phyloP scores from a whole-genome alignment of 2,888 invertebrate species.

The Drosophila birchii region DNA sequence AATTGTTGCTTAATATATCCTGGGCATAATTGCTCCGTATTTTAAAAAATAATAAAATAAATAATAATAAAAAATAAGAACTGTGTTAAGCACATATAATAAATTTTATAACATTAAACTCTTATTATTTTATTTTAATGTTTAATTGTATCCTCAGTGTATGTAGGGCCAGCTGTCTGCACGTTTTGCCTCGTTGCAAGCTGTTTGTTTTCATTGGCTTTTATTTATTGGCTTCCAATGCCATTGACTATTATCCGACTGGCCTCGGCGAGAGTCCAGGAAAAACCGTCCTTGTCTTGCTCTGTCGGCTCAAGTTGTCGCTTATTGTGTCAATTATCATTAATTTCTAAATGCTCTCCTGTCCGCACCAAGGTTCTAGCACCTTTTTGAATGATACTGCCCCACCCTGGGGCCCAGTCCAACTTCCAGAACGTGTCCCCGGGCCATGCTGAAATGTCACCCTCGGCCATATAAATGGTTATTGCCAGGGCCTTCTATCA shows the following conservation, averaged over 20 bases:
- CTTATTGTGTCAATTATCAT: slow-evolving; percentile 82
- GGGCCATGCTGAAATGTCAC: slow-evolving; percentile 47
- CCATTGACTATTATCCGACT: slow-evolving; percentile 61
- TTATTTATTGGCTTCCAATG: slow-evolving; percentile 76
- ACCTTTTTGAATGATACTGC: slow-evolving; percentile 56
- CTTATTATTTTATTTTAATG: too few relatives aligned
- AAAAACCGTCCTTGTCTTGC: slow-evolving; percentile 20
- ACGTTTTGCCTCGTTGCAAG: slow-evolving; percentile 37
- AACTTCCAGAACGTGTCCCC: slow-evolving; percentile 30
- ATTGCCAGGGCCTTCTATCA: slow-evolving; percentile 59
- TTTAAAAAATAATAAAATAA: too few relatives aligned
- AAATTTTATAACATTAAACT: too few relatives aligned
- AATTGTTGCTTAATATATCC: too few relatives aligned
- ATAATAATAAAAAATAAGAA: too few relatives aligned
- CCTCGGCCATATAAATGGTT: slow-evolving; percentile 67
- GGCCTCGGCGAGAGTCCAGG: slow-evolving; percentile 20
- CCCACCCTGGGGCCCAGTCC: neutral
- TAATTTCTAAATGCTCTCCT: slow-evolving; percentile 74
- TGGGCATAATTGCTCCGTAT: too few relatives aligned
- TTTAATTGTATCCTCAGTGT: neutral
- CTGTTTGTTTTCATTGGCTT: slow-evolving; percentile 64
- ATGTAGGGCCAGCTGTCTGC: slow-evolving; percentile 27
- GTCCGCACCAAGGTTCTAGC: slow-evolving; percentile 63
- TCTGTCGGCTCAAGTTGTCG: slow-evolving; percentile 77
- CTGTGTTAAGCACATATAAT: too few relatives aligned